phyloP scores from a whole-genome alignment of 2,888 invertebrate species.

The Tridacna crocea region DNA sequence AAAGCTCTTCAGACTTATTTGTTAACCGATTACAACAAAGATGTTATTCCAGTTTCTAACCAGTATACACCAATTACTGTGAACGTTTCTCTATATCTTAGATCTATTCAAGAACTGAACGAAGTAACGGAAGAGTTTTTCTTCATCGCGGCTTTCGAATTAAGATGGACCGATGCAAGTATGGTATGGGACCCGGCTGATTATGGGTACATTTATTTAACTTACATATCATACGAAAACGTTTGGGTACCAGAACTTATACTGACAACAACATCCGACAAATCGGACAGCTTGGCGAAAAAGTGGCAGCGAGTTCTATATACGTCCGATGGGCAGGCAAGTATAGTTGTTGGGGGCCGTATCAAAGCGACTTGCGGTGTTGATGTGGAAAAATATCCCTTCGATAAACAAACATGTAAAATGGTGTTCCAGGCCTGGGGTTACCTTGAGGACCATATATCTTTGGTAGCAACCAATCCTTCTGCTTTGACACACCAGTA shows the following conservation, averaged over 20 bases:
- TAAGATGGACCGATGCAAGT: conserved; percentile 38
- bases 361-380: conserved; percentile 53
- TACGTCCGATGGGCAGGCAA: conserved; percentile 32
- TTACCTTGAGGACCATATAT: conserved; percentile 35
- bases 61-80: conserved; percentile 31
- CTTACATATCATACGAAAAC: conserved; percentile 22
- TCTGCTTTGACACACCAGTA: neutral
- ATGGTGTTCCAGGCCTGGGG: conserved; percentile 48
- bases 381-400: conserved; percentile 54
- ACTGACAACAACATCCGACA: conserved; percentile 50
- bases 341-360: conserved; percentile 36
- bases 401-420: conserved; percentile 53
- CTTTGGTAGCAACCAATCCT: neutral
- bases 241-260: conserved; percentile 62
- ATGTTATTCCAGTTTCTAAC: conserved; percentile 21
- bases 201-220: conserved; percentile 16
- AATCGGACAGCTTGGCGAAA: conserved; percentile 42
- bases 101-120: conserved; percentile 44
- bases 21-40: conserved; percentile 33
- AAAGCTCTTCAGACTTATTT: neutral
- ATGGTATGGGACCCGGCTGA: conserved; percentile 33
- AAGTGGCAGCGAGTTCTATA: conserved; percentile 48
- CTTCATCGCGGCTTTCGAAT: conserved; percentile 18
- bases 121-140: conserved; percentile 46
- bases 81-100: conserved; percentile 26